Conservation (phyloP, 1,140 invertebrate species). For the Drosophila kepulauana region DNA sequence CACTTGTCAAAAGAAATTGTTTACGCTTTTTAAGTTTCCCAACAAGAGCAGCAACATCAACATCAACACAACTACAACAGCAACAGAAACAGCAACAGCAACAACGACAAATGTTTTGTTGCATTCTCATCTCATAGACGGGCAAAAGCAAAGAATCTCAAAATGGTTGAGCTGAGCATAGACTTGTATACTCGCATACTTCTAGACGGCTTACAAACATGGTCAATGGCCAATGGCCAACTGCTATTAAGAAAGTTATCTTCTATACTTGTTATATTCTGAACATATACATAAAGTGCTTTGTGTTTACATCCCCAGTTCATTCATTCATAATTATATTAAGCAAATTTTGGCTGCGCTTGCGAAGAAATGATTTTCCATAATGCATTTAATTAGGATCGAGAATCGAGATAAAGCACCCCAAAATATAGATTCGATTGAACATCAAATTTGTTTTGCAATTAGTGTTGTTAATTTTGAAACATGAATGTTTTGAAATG, state of each 20-base stretch:
- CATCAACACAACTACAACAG: slow-evolving; percentile 22
- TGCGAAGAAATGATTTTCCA: too few species aligned
- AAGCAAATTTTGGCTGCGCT: too few species aligned
- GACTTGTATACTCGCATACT: neutral
- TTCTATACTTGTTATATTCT: slow-evolving; percentile 8
- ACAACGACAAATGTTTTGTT: slow-evolving; percentile 36
- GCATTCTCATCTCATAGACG: slow-evolving; percentile 13
- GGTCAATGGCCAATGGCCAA: slow-evolving; percentile 6
- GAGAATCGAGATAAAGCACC: too few species aligned
- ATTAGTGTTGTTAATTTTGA: too few species aligned
- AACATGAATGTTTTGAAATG: too few species aligned
- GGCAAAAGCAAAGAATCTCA: neutral
- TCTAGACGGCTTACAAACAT: slow-evolving; percentile 2
- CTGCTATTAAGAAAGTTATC: slow-evolving; percentile 18
- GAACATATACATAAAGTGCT: too few species aligned
- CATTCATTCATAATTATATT: too few species aligned
- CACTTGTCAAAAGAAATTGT: slow-evolving; percentile 65
- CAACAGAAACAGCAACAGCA: neutral
- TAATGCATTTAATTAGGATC: too few species aligned
- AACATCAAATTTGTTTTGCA: too few species aligned
- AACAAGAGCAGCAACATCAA: slow-evolving; percentile 31
- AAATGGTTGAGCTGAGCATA: neutral
- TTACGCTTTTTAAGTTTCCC: slow-evolving; percentile 61
- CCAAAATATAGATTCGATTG: too few species aligned
- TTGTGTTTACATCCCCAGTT: too few species aligned